A percentile compares a stretch with the other conserved stretches of the same genome.
phyloP scores from a whole-genome alignment of 1,140 invertebrate species.

The Anoplophora glabripennis region DNA sequence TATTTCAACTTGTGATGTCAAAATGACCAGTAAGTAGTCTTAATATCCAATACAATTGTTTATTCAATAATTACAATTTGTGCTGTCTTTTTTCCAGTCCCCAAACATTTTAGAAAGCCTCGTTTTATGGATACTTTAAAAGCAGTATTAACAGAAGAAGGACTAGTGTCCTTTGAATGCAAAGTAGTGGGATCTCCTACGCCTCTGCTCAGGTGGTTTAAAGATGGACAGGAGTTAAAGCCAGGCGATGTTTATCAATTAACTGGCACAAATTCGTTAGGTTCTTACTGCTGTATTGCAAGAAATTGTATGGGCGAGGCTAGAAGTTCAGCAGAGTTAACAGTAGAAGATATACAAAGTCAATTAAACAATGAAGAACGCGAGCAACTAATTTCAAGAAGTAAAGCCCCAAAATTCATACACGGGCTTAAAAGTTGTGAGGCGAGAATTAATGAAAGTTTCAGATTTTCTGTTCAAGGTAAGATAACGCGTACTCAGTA shows the following conservation, averaged over 20 bases:
- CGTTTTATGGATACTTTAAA: conserved; percentile 85
- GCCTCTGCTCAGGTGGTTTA: conserved; percentile 82
- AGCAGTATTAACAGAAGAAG: conserved; percentile 85
- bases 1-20: conserved; percentile 66
- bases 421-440: conserved; percentile 79
- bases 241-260: conserved; percentile 90
- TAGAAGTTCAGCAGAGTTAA: conserved; percentile 79
- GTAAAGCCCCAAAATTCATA: conserved; percentile 79
- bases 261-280: conserved; percentile 74
- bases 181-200: conserved; percentile 90
- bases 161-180: conserved; percentile 87
- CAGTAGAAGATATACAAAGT: conserved; percentile 86
- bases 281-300: conserved; percentile 89
- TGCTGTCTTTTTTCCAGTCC: conserved; percentile 61
- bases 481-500: conserved; percentile 12
- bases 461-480: conserved; percentile 79
- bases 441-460: conserved; percentile 76
- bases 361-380: conserved; percentile 85
- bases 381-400: conserved; percentile 67
- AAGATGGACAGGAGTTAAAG: conserved; percentile 86
- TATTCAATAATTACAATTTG: not conserved
- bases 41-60: too few relatives aligned
- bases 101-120: conserved; percentile 84
- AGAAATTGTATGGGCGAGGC: conserved; percentile 89
- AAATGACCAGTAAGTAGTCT: conserved; percentile 65